Conservation (phyloP, 2,888 invertebrate genomes). For the Teleiodes luculella region DNA sequence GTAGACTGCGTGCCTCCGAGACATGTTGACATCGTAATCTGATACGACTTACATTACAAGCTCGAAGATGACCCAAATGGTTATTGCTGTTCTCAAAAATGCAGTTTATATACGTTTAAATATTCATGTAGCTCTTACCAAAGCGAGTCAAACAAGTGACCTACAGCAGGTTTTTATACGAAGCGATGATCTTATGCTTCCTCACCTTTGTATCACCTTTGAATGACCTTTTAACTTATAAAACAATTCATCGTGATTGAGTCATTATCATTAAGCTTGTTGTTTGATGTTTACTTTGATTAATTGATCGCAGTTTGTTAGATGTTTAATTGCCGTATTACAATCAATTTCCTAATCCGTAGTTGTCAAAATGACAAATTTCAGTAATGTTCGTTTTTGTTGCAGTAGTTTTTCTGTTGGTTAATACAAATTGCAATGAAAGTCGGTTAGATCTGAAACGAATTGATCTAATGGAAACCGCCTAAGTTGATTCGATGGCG, state of each 20-base stretch:
- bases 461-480: constrained; percentile 50
- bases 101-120: not conserved
- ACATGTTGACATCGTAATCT: constrained; percentile 32
- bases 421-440: constrained; percentile 33
- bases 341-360: constrained; percentile 14
- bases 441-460: constrained; percentile 39
- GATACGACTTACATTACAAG: constrained; percentile 15
- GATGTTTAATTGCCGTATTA: constrained; percentile 10
- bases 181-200: constrained; percentile 27
- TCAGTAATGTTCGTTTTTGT: not conserved
- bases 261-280: constrained; percentile 28
- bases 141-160: constrained; percentile 13
- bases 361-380: not conserved
- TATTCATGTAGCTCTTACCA: constrained; percentile 5
- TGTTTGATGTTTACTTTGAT: constrained; percentile 25
- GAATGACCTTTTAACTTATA: constrained; percentile 29
- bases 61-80: not conserved
- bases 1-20: constrained; percentile 53
- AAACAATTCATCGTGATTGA: constrained; percentile 31
- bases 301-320: constrained; percentile 21
- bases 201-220: constrained; percentile 37
- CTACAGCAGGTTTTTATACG: constrained; percentile 22
- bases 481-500: constrained; percentile 36
- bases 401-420: constrained; percentile 17
- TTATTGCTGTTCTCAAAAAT: not conserved